Evolutionary conservation across 2,888 invertebrate species (phyloP), one percentile per base, ranked within the genome.

Genomic region (Icerya purchasi): DNA sequence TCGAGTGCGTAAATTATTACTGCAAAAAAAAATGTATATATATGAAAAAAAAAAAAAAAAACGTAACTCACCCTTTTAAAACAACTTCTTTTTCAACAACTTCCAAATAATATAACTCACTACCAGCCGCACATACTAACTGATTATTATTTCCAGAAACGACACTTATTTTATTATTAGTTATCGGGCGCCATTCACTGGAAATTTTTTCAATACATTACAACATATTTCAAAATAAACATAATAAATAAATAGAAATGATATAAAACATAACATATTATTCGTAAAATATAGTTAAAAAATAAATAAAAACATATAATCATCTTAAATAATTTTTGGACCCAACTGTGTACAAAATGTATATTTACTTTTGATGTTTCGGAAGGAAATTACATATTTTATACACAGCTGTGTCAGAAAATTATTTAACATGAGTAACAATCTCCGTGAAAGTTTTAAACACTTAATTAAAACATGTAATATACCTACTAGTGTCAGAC

Each of bases 51-150:
- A 54, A 53, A 58, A 51, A 19, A 25, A 23, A 1, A 57, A 24
- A 19, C 56, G 24, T 49, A 58, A 61, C 65, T 64, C 71, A 78
- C 72, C 78, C 77, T 68, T 79, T 80, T 64, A 80, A 74, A 25
- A 78, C 75, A 65, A 82, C 73, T 68, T 79, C 76, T 52, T 80
- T 79, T 53, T 78, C 76, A 62, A 77, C 75, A 60, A 90, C 80
- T 73, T 83, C 80, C 62, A 91, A 75, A 69, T 88, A 90, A 71
- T 81, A 89, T n/a, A 92, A 72, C 65, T 85, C 84, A 60, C 86
- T 84, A 0, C 94, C 91, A 14, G 86, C 86, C 1, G 93, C 93
- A 66, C 89, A 83, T 20, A 91, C 81, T 66, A 83, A 78, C 74
- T 88, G 83, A 5, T 76, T 73, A 8, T 75, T 75, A 69, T 89